These are phyloP conservation scores for Diarsia rubi DNA, from an alignment of 2,888 invertebrate genomes.

Conservation along the genomic window DNA sequence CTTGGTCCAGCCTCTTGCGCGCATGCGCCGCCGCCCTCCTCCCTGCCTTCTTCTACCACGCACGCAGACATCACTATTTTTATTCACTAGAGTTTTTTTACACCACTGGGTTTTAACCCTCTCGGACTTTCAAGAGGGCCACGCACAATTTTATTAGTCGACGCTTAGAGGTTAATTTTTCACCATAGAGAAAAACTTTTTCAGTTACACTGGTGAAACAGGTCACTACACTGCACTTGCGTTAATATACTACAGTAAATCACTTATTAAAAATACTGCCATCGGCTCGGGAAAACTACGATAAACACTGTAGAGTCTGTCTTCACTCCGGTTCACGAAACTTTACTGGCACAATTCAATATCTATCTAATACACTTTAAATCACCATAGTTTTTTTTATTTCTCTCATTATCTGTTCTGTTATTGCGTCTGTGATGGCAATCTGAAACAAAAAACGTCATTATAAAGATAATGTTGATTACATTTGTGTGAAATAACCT, in stretches of 20 bases:
- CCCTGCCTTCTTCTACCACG: slow-evolving; percentile 85
- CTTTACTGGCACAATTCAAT: slow-evolving; percentile 31
- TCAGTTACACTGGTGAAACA: not conserved
- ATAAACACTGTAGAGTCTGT: not conserved
- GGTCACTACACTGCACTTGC: slow-evolving; percentile 32
- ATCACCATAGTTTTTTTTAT: slow-evolving; percentile 22
- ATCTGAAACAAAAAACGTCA: slow-evolving; percentile 60
- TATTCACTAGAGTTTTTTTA: slow-evolving; percentile 45
- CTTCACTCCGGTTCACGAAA: slow-evolving; percentile 12
- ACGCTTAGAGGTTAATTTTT: not conserved
- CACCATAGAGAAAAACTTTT: slow-evolving; percentile 1
- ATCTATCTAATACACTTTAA: slow-evolving; percentile 7
- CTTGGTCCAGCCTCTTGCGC: slow-evolving; percentile 68
- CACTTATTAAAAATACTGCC: not conserved
- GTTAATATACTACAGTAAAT: slow-evolving; percentile 20
- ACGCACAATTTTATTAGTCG: not conserved
- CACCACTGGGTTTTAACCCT: not conserved
- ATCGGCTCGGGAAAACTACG: not conserved
- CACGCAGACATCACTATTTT: slow-evolving; percentile 86
- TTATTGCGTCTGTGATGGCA: slow-evolving; percentile 21
- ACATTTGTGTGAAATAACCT: not conserved
- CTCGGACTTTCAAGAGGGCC: not conserved
- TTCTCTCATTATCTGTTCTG: slow-evolving; percentile 26
- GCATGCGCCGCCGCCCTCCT: slow-evolving; percentile 80
- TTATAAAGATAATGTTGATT: slow-evolving; percentile 28